These are phyloP conservation scores for Brachirus orientalis DNA, from an alignment of 2,113 vertebrate species.

Conservation along the genomic window DNA sequence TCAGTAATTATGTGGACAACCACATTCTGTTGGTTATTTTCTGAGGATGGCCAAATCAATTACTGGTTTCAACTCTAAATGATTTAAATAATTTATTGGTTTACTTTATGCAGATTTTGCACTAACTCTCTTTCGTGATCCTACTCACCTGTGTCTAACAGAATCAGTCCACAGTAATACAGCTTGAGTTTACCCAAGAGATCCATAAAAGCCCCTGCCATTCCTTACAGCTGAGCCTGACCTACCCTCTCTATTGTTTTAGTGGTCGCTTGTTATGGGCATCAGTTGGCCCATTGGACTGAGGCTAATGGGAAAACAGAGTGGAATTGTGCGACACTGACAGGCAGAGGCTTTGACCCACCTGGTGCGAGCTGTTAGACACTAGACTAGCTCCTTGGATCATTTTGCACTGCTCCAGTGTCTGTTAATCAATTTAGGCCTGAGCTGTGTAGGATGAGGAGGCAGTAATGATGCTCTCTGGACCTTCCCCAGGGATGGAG, in stretches of 20 bases:
- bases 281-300: constrained; percentile 52
- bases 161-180: constrained; percentile 25
- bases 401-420: constrained; percentile 97
- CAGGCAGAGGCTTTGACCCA: constrained; percentile 65
- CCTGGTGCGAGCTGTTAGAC: constrained; percentile 72
- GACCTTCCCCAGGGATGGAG: constrained; percentile 87
- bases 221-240: constrained; percentile 40
- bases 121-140: neutral
- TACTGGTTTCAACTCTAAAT: neutral
- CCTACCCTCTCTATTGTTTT: constrained; percentile 55
- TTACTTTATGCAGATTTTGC: neutral
- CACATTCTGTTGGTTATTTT: too few species aligned
- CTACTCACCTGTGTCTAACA: constrained; percentile 2
- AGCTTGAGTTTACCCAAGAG: constrained; percentile 64
- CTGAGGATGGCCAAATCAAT: too few species aligned
- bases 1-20: too few species aligned
- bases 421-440: constrained; percentile 99
- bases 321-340: constrained; percentile 65
- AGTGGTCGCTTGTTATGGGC: constrained; percentile 58
- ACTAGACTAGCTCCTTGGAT: constrained; percentile 91
- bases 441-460: constrained; percentile 90
- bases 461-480: constrained; percentile 99
- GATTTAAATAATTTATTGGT: neutral
- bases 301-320: constrained; percentile 66
- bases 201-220: constrained; percentile 61